Conservation (phyloP, 2,113 vertebrate genomes). For the Ondatra zibethicus region DNA sequence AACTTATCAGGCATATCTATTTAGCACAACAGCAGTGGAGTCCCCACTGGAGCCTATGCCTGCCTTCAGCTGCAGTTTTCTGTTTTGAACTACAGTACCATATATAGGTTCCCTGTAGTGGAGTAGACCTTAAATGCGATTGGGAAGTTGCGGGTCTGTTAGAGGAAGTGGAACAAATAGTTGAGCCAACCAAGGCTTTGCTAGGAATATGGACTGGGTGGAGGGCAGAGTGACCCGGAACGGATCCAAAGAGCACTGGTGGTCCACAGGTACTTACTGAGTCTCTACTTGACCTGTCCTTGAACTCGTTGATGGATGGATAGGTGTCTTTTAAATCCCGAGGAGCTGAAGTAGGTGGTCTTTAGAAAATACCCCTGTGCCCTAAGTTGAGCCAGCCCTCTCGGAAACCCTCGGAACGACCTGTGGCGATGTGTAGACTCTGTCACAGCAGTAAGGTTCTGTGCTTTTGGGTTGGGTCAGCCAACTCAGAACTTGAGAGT, state of each 20-base stretch:
- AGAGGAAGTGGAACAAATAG: not conserved
- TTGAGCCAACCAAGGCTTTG: not conserved
- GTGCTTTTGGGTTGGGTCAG: not conserved
- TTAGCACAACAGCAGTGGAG: not conserved
- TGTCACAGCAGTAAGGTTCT: not conserved
- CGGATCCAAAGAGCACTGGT: not conserved
- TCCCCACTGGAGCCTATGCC: not conserved
- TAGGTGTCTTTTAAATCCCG: not conserved
- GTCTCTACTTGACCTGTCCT: not conserved
- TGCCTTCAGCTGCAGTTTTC: not conserved
- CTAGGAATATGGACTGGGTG: not conserved
- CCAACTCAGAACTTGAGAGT: not conserved
- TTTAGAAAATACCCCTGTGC: not conserved
- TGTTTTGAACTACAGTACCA: not conserved
- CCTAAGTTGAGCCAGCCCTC: not conserved
- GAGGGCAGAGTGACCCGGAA: accelerated
- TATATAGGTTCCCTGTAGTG: not conserved
- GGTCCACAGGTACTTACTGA: accelerated
- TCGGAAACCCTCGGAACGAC: accelerated
- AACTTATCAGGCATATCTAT: not conserved
- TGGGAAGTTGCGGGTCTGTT: not conserved
- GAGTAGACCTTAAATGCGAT: not conserved
- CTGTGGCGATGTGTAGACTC: not conserved
- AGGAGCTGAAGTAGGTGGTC: not conserved
- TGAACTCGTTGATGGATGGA: not conserved